Percentiles rank a stretch among this genome's conserved stretches.
Evolutionary conservation across 2,888 invertebrate species (phyloP).

Genomic region (Sphinx pinastri): DNA sequence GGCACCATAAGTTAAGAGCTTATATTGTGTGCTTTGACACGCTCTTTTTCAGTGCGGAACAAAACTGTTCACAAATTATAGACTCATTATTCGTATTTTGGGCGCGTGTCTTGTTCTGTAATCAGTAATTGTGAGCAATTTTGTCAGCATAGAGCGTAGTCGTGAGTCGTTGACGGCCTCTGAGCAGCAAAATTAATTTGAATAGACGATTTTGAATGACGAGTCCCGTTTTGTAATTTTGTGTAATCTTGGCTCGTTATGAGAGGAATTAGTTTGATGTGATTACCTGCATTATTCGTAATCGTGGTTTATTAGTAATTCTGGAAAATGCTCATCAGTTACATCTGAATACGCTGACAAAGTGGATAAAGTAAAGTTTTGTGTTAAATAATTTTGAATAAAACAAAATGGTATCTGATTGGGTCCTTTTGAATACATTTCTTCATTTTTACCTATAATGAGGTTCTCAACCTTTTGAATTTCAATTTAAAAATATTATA

Average conservation of each 20-base stretch:
- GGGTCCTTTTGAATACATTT: too few species aligned
- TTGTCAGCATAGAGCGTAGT: slow-evolving; percentile 31
- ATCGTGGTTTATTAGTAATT: neutral
- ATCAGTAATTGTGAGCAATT: slow-evolving; percentile 37
- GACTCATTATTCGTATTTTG: neutral
- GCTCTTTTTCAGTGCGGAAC: neutral
- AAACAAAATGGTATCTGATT: too few species aligned
- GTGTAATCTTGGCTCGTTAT: slow-evolving; percentile 18
- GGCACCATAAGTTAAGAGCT: too few species aligned
- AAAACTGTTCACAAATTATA: slow-evolving; percentile 19
- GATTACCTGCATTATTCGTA: neutral
- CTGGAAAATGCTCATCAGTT: neutral
- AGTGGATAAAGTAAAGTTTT: too few species aligned
- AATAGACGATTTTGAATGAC: slow-evolving; percentile 20
- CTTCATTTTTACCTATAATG: too few species aligned
- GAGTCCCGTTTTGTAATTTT: slow-evolving; percentile 29
- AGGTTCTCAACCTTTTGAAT: too few species aligned
- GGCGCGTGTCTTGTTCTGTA: slow-evolving; percentile 18
- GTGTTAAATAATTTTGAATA: too few species aligned
- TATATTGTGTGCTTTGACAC: too few species aligned
- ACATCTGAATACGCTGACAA: too few species aligned
- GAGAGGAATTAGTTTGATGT: neutral
- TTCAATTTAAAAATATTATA: too few species aligned
- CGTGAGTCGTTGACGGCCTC: slow-evolving; percentile 35
- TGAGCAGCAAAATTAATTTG: slow-evolving; percentile 30